Percentiles rank a stretch among this genome's conserved stretches.
Conservation (phyloP, 2,888 invertebrate species). For the Octonoba sinensis region DNA sequence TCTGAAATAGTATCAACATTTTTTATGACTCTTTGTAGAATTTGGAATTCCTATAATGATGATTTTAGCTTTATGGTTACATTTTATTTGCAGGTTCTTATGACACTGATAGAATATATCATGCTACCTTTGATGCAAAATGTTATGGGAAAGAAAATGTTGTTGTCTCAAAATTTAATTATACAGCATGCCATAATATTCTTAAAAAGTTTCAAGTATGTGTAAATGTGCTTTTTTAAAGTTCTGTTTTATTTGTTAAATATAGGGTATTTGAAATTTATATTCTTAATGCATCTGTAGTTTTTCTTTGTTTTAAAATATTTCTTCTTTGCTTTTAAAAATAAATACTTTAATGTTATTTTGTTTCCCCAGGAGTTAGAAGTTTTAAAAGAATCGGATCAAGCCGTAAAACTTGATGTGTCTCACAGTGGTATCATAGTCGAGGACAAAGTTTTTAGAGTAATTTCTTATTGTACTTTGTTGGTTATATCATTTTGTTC, state of each 20-base stretch:
- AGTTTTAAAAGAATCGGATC: not conserved
- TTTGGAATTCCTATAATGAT: not conserved
- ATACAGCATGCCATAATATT: conserved; percentile 24
- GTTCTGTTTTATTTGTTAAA: not conserved
- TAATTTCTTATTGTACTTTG: conserved; percentile 1
- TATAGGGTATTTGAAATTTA: not conserved
- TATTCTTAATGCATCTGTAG: not conserved
- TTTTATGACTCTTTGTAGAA: not conserved
- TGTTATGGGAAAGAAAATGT: conserved; percentile 21
- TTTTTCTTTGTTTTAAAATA: not conserved
- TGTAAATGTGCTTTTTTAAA: not conserved
- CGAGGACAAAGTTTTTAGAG: conserved; percentile 27
- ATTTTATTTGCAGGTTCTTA: not conserved
- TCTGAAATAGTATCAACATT: too few relatives aligned
- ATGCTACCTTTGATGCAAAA: conserved; percentile 20
- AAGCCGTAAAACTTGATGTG: conserved; percentile 27
- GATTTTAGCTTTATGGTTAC: not conserved
- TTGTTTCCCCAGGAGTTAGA: not conserved
- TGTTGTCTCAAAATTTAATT: conserved; percentile 13
- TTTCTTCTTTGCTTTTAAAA: not conserved
- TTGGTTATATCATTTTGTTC: not conserved
- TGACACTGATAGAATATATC: conserved; percentile 4
- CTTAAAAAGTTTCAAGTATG: conserved; percentile 23
- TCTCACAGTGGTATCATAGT: conserved; percentile 18
- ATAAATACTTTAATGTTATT: not conserved